Base-by-base conservation (phyloP, 1,140 invertebrate genomes). In the Polypedilum pembai region DNA sequence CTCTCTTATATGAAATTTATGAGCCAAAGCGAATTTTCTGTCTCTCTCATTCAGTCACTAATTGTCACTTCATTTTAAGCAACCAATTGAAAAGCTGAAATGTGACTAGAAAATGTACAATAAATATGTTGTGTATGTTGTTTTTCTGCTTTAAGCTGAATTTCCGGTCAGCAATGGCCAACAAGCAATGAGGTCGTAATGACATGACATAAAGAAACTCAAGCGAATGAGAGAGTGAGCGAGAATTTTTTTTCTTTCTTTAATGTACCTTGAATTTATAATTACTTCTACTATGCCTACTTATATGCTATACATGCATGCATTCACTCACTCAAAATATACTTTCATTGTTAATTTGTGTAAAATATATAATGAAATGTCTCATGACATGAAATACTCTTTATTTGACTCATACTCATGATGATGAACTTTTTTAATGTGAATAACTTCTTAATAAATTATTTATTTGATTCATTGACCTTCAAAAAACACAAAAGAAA, bases 31-130 rank as follows among this genome's bases (percentile, higher is more conserved):
- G 10, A 20, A 33, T 69, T 8, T 5, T 3, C 17, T 69, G 65
- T 69, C 65, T 69, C 24, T 69, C 17, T n/a, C n/a, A n/a, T n/a
- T n/a, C n/a, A n/a, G n/a, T n/a, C n/a, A n/a, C n/a, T 69, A 69
- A 69, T 69, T 69, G 65, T 69, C 65, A 69, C 65, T 18, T 69
- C 65, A 69, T 69, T 69, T 56, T 21, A 69, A 69, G 65, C 65
- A 21, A 69, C 65, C 65, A 69, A 69, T 69, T 69, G 65, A 20
- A 69, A 69, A 21, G 24, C 17, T 56, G 45, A 21, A 69, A 69
- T 18, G 65, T 8, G 17, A 12, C 12, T 56, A 45, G 24, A 56
- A 56, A 56, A 15, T n/a, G 7, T 20, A 17, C 7, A 69, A 18
- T 69, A 69, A 33, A 69, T 21, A 69, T 69, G 17, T 20, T 69